phyloP scores from a whole-genome alignment of 2,888 invertebrate genomes.

The Punctoribates punctum region DNA sequence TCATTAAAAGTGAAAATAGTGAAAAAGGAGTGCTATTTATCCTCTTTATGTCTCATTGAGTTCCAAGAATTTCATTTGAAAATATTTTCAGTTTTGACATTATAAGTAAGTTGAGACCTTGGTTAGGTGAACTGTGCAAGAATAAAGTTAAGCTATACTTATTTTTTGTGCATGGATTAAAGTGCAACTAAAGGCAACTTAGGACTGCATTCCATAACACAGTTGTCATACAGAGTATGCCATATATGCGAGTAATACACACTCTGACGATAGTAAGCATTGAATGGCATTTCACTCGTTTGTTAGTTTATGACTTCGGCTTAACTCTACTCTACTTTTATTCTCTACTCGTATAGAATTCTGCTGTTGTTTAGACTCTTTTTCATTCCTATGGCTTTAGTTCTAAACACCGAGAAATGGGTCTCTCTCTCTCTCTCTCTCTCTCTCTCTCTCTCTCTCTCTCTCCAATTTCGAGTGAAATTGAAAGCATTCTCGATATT shows the following conservation, averaged over 20 bases:
- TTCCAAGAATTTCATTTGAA: too few species aligned
- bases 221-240: neutral
- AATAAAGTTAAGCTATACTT: neutral
- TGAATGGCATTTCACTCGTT: slow-evolving; percentile 10
- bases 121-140: neutral
- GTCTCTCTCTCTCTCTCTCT: too few species aligned
- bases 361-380: too few species aligned
- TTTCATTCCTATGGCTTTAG: too few species aligned
- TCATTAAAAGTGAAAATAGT: too few species aligned
- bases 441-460: too few species aligned
- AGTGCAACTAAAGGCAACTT: neutral
- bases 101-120: neutral
- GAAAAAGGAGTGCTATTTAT: too few species aligned
- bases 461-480: neutral
- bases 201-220: neutral
- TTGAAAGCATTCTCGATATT: neutral
- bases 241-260: neutral
- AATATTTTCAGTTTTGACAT: too few species aligned
- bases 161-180: neutral
- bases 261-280: neutral
- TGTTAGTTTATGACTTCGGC: neutral
- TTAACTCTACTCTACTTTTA: neutral
- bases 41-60: too few species aligned
- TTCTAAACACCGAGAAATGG: too few species aligned
- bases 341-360: too few species aligned